Percentiles rank a stretch among this genome's conserved stretches.
These are phyloP conservation scores for Busseola fusca DNA, from an alignment of 2,888 invertebrate genomes.

Conservation along the genomic window DNA sequence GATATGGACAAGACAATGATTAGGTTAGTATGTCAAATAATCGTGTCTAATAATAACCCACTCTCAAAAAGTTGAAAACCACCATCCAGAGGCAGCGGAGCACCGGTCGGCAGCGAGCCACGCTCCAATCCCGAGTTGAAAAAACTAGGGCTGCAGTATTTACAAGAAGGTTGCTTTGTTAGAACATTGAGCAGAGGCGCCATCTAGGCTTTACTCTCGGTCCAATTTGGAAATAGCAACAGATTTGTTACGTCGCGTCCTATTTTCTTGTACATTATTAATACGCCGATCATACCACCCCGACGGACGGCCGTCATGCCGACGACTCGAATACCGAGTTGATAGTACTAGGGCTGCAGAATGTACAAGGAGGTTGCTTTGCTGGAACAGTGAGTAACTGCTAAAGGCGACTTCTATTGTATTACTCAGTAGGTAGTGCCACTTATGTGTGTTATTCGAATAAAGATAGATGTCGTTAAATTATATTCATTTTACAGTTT, in stretches of 20 bases:
- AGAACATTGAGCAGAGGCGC: background rate
- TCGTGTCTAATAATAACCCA: no score
- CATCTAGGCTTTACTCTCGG: background rate
- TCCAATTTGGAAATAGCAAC: background rate
- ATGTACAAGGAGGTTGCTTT: conserved; percentile 1
- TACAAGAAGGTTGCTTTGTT: background rate
- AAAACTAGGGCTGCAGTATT: no score
- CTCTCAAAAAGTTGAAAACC: no score
- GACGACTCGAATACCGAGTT: conserved; percentile 12
- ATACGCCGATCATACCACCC: background rate
- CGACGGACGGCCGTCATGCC: no score
- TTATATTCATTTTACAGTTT: background rate
- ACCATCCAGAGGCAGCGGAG: no score
- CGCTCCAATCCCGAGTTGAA: no score
- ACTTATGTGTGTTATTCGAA: background rate
- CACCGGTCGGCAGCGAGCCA: no score
- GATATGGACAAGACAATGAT: no score
- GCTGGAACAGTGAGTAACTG: background rate
- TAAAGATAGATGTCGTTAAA: conserved; percentile 27
- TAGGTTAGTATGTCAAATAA: no score
- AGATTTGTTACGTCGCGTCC: background rate
- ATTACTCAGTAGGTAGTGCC: background rate
- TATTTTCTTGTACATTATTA: no score
- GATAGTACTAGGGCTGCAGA: conserved; percentile 33
- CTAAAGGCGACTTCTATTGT: background rate